These are phyloP conservation scores for Tadarida brasiliensis DNA, from an alignment of 2,797 vertebrate species.

Conservation along the genomic window DNA sequence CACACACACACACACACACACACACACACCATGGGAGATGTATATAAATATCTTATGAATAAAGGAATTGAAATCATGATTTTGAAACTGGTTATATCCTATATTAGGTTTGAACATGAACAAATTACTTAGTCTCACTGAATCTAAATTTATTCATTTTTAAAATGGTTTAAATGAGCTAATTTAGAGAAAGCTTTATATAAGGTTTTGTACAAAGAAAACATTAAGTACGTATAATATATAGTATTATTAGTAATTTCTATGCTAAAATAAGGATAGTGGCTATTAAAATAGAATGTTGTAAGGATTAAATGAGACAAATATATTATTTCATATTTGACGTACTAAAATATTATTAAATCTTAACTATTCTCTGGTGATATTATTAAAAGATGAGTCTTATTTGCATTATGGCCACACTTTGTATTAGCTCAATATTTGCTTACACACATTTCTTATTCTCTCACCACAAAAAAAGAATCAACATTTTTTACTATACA, in stretches of 20 bases:
- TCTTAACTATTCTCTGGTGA: neutral
- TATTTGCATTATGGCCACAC: neutral
- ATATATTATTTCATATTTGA: neutral
- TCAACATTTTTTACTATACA: neutral
- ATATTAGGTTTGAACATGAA: neutral
- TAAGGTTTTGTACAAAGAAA: neutral
- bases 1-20: too few relatives aligned
- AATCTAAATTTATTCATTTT: constrained; percentile 10
- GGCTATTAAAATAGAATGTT: neutral
- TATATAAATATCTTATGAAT: neutral
- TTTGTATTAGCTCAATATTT: constrained; percentile 19
- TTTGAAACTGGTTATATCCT: neutral
- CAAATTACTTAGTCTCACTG: neutral
- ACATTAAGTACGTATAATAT: neutral
- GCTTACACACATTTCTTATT: neutral
- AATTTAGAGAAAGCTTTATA: neutral
- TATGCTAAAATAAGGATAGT: neutral
- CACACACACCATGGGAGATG: too few relatives aligned
- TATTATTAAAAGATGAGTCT: neutral
- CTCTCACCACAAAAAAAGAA: neutral
- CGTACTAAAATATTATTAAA: neutral
- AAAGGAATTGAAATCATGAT: neutral
- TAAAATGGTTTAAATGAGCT: neutral
- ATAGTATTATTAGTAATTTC: neutral
- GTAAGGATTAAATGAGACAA: neutral